These are phyloP conservation scores for Trachymyrmex cornetzi DNA, from an alignment of 1,140 invertebrate genomes.

Conservation along the genomic window DNA sequence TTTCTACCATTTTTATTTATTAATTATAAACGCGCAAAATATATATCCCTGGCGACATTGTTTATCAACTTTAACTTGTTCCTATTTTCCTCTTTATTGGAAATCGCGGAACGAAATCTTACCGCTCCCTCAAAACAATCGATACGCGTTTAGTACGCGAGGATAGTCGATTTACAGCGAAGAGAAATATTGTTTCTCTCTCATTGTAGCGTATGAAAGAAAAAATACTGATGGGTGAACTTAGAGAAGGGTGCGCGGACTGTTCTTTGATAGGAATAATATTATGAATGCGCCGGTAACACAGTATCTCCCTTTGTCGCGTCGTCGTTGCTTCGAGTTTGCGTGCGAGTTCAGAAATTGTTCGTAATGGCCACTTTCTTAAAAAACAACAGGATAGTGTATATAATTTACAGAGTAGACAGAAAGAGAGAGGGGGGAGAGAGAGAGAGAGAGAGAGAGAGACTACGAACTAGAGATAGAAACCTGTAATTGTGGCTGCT, in stretches of 20 bases:
- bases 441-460: neutral
- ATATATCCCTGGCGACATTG: neutral
- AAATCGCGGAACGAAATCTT: neutral
- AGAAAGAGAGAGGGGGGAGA: neutral
- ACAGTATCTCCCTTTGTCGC: neutral
- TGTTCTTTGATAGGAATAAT: slow-evolving; percentile 36
- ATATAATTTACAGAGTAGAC: slow-evolving; percentile 32
- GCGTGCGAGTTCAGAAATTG: slow-evolving; percentile 45
- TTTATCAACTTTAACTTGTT: slow-evolving; percentile 7
- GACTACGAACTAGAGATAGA: slow-evolving; percentile 36
- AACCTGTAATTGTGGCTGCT: slow-evolving; percentile 47
- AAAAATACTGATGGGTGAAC: neutral
- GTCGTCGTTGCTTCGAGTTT: slow-evolving; percentile 20
- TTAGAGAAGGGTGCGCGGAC: neutral
- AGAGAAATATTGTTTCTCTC: slow-evolving; percentile 45
- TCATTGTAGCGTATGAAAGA: neutral
- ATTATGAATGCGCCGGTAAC: slow-evolving; percentile 37
- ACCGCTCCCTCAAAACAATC: neutral
- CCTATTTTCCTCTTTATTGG: neutral
- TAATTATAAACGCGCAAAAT: neutral
- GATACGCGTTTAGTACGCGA: slow-evolving; percentile 17
- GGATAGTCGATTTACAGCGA: slow-evolving; percentile 20
- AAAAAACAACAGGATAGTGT: slow-evolving; percentile 32
- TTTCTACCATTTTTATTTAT: slow-evolving; percentile 7
- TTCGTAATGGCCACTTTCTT: slow-evolving; percentile 36